These are phyloP conservation scores for Microdon myrmicae DNA, from an alignment of 2,888 invertebrate species.

Conservation along the genomic window DNA sequence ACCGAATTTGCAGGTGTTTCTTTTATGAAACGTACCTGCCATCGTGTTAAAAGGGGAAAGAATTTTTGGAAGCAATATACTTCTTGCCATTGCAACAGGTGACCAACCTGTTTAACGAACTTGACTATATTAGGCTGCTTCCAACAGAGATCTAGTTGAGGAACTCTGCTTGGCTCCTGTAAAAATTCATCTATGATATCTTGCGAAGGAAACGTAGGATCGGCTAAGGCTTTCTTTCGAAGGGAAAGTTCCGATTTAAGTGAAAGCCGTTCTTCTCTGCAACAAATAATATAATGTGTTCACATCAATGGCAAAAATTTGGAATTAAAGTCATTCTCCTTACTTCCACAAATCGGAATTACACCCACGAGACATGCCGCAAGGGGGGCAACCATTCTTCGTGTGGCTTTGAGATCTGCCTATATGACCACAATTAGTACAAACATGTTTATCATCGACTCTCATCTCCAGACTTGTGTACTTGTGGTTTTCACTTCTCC, in stretches of 20 bases:
- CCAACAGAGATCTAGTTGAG: conserved; percentile 71
- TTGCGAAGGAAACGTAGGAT: conserved; percentile 76
- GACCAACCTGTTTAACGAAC: conserved; percentile 76
- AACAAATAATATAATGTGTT: conserved; percentile 14
- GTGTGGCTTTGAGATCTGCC: conserved; percentile 73
- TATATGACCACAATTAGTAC: conserved; percentile 78
- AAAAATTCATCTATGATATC: conserved; percentile 77
- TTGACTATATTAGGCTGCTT: conserved; percentile 75
- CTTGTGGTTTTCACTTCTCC: conserved; percentile 71
- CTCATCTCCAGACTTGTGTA: conserved; percentile 70
- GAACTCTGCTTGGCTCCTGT: conserved; percentile 69
- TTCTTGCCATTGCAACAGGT: conserved; percentile 78
- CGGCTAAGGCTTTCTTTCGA: conserved; percentile 74
- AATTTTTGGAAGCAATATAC: conserved; percentile 82
- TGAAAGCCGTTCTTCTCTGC: conserved; percentile 73
- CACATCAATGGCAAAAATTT: background rate
- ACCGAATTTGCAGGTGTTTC: conserved; percentile 37
- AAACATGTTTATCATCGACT: conserved; percentile 72
- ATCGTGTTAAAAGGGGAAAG: conserved; percentile 79
- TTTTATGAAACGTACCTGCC: conserved; percentile 70
- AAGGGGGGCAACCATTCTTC: conserved; percentile 74
- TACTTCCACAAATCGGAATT: conserved; percentile 73
- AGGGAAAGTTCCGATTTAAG: conserved; percentile 77
- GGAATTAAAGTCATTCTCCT: conserved; percentile 23
- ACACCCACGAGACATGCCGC: conserved; percentile 74